These are phyloP conservation scores for Drosophila punjabiensis DNA, from an alignment of 1,140 invertebrate genomes.

Conservation along the genomic window DNA sequence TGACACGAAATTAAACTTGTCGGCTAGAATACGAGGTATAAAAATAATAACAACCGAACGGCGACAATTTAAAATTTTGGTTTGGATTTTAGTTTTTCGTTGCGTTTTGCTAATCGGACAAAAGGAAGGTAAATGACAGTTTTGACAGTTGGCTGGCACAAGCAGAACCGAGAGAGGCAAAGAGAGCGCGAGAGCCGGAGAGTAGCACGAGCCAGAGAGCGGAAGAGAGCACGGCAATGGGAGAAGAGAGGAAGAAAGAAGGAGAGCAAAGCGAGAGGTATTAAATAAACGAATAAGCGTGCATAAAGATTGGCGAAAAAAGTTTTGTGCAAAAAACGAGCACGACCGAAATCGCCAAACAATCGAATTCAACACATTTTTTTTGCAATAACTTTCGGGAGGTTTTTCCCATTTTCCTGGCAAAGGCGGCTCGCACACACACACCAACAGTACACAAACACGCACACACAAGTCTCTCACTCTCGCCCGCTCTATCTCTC, in stretches of 20 bases:
- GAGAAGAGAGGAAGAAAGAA: constrained; percentile 14
- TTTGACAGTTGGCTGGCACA: constrained; percentile 70
- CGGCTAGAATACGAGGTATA: neutral
- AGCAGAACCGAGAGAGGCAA: constrained; percentile 40
- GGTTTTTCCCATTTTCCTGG: constrained; percentile 44
- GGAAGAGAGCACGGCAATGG: constrained; percentile 27
- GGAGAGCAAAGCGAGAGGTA: constrained; percentile 32
- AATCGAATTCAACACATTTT: constrained; percentile 45
- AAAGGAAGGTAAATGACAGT: constrained; percentile 68
- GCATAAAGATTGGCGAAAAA: constrained; percentile 75
- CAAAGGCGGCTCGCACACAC: constrained; percentile 42
- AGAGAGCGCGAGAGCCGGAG: constrained; percentile 33
- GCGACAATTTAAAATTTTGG: constrained; percentile 29
- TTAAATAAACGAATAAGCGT: constrained; percentile 77
- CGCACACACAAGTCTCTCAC: constrained; percentile 7
- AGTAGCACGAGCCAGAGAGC: constrained; percentile 38
- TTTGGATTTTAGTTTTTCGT: constrained; percentile 51
- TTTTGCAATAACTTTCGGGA: constrained; percentile 37
- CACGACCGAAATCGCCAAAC: constrained; percentile 34
- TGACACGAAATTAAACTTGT: constrained; percentile 25
- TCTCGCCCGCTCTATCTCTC: constrained; percentile 17
- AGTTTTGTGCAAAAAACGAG: constrained; percentile 42
- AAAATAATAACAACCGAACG: constrained; percentile 30
- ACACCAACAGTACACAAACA: constrained; percentile 17
- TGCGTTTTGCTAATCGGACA: constrained; percentile 66